Conservation (phyloP, 2,797 vertebrate genomes). For the Menidia menidia region DNA sequence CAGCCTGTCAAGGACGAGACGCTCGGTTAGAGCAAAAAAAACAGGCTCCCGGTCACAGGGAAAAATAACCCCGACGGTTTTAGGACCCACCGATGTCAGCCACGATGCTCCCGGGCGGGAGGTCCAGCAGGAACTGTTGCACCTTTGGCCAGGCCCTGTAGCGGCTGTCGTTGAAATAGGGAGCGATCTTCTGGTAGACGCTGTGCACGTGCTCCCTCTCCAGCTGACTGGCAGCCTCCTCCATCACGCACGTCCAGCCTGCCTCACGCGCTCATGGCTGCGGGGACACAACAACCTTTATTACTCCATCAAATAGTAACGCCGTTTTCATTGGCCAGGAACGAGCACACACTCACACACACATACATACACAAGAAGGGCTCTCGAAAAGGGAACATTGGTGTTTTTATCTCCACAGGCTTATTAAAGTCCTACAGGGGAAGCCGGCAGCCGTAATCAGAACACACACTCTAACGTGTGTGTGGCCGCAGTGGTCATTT, state of each 20-base stretch:
- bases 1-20: constrained; percentile 77
- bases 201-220: constrained; percentile 83
- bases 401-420: constrained; percentile 8
- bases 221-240: constrained; percentile 84
- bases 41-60: neutral
- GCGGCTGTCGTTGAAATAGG: constrained; percentile 83
- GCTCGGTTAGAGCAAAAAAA: neutral
- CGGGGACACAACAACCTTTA: constrained; percentile 31
- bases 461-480: constrained; percentile 38
- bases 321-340: neutral
- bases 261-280: constrained; percentile 65
- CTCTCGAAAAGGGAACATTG: neutral
- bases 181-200: constrained; percentile 86
- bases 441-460: constrained; percentile 46
- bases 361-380: neutral
- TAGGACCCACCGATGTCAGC: constrained; percentile 78
- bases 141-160: constrained; percentile 88
- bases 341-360: neutral
- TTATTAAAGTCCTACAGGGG: constrained; percentile 36
- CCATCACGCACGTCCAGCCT: constrained; percentile 74
- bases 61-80: neutral
- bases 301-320: constrained; percentile 9
- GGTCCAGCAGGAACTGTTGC: constrained; percentile 85
- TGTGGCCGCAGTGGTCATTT: constrained; percentile 42
- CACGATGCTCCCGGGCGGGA: constrained; percentile 83